Conservation (phyloP, 1,140 invertebrate genomes). For the Drosophila kurseongensis region DNA sequence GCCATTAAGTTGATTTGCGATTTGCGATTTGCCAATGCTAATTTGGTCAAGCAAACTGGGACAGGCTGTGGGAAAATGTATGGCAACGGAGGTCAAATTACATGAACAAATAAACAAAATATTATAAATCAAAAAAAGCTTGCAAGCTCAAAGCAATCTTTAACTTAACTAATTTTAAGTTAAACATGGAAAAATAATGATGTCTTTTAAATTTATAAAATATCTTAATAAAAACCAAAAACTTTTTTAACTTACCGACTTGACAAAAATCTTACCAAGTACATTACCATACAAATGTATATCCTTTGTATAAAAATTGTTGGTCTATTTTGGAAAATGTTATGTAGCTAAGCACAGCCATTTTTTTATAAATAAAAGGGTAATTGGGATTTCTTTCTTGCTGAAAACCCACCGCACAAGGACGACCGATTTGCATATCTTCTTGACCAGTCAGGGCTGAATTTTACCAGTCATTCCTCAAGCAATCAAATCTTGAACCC, state of each 20-base stretch:
- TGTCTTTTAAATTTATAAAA: too few relatives aligned
- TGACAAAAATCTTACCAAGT: too few relatives aligned
- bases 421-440: constrained; percentile 25
- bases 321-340: too few relatives aligned
- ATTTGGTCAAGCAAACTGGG: constrained; percentile 20
- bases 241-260: too few relatives aligned
- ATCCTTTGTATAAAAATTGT: too few relatives aligned
- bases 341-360: too few relatives aligned
- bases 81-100: constrained; percentile 14
- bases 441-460: constrained; percentile 11
- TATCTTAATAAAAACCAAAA: too few relatives aligned
- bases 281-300: too few relatives aligned
- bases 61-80: constrained; percentile 30
- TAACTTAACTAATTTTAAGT: too few relatives aligned
- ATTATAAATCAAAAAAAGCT: neutral
- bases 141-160: too few relatives aligned
- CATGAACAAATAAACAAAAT: neutral
- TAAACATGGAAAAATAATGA: too few relatives aligned
- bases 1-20: constrained; percentile 34
- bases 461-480: constrained; percentile 28
- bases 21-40: constrained; percentile 27
- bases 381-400: neutral
- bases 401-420: neutral
- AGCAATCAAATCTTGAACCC: constrained; percentile 38
- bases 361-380: too few relatives aligned